Conservation (phyloP, 2,113 vertebrate genomes). For the Zosterops hypoxanthus region DNA sequence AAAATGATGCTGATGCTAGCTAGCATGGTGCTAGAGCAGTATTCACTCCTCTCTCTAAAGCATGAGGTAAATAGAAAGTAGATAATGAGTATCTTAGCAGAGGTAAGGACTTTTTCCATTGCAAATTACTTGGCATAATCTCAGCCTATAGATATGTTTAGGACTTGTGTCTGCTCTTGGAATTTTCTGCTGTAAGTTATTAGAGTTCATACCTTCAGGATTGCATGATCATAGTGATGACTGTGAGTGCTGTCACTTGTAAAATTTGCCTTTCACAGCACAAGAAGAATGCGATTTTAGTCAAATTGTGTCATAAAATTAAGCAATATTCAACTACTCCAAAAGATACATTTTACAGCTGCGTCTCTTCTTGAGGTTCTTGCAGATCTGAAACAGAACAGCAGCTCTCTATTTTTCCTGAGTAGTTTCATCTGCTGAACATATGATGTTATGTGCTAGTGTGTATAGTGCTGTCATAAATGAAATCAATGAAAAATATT, state of each 20-base stretch:
- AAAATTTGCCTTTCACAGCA: background rate
- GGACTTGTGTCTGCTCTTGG: background rate
- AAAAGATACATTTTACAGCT: background rate
- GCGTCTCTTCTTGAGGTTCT: background rate
- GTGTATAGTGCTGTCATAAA: background rate
- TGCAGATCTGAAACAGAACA: background rate
- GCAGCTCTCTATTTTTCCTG: background rate
- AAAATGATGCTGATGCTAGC: background rate
- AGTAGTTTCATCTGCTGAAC: background rate
- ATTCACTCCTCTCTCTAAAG: background rate
- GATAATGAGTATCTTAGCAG: background rate
- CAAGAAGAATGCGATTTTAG: background rate
- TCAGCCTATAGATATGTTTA: background rate
- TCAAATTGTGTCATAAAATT: background rate
- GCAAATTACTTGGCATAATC: background rate
- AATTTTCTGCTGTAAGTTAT: background rate
- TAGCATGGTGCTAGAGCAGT: background rate
- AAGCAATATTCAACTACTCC: background rate
- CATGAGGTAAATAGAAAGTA: background rate
- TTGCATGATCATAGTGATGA: background rate
- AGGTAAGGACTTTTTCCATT: background rate
- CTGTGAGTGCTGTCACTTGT: background rate
- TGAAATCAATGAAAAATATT: background rate
- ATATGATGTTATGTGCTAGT: fast-evolving
- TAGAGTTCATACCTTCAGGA: background rate